Evolutionary conservation across 2,113 vertebrate species (phyloP), one percentile per base, ranked within the genome.

Genomic region (Oryzias javanicus): DNA sequence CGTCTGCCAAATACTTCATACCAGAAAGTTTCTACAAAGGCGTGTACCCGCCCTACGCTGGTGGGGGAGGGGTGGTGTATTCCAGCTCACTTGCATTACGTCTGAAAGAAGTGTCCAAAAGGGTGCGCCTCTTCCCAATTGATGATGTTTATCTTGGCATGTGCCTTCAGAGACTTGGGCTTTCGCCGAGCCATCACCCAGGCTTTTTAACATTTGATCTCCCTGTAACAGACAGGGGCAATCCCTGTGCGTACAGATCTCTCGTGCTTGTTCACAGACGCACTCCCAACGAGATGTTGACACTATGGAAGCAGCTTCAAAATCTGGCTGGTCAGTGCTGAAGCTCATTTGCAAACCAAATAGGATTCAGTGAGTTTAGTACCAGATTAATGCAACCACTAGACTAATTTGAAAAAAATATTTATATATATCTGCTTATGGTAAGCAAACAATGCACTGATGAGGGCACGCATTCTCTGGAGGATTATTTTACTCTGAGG

Each of bases 141-240:
- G 91, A 93, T 3, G 92, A 93, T 16, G 91, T 93, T 16, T 93
- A 89, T 69, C 69, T 92, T 57, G 92, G 85, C 29, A 89, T 89
- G 87, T 89, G 87, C 57, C 74, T 93, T 55, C 49, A 85, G 44
- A 83, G 83, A 47, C 87, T 93, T 0, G 90, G 92, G 3, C 51
- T 93, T 10, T 57, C 78, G 1, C 92, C 91, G 2, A 68, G 4
- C 48, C 87, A 89, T 46, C 90, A 93, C 71, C 75, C 82, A 0
- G 92, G 91, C 0, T 93, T 93, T 81, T 55, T 89, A 65, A 93
- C 91, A 3, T 93, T 93, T 51, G 92, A 91, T 54, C 86, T 92
- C 55, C 80, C 88, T 0, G 65, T 55, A 15, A 51, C 66, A 0
- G 67, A 89, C 20, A 79, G 68, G 47, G 69, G 55, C 3, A 90